Base-by-base conservation (phyloP, 2,797 vertebrate genomes). In the Micromesistius poutassou region DNA sequence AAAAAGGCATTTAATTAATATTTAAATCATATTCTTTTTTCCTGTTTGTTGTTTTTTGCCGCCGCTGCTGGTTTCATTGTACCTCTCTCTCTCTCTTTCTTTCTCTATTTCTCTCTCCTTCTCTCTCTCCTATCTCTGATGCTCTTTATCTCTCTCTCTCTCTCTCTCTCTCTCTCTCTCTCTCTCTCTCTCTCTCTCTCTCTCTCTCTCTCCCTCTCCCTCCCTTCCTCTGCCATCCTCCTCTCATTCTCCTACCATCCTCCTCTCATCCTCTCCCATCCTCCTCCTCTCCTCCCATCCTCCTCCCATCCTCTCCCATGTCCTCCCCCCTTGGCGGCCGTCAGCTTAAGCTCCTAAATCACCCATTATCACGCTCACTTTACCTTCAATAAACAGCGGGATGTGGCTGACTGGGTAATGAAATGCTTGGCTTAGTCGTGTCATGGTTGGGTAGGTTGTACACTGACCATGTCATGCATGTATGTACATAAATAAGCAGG, bases 381-480 rank as follows among this genome's bases (percentile, higher is more conserved):
- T 89, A 84, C 89, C 76, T 14, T 90, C 86, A 88, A 89, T 88
- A 89, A 92, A 89, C 83, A 81, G 83, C 71, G 77, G 22, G 77
- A 70, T 75, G 81, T 30, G 87, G 86, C 86, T 90, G 90, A 90
- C 94, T 94, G 93, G 92, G 89, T 88, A 84, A 75, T 86, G 85
- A 83, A 89, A 84, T 86, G 88, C 89, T 86, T 84, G 87, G 88
- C 88, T 91, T 88, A 3, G 46, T 50, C 14, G 16, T 50, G 46
- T 50, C 46, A 50, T 5, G 46, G 46, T 50, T 19, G 66, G 66
- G n/a, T 68, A 5, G 66, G n/a, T 28, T 12, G 66, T 30, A 12
- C 66, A 50, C 66, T 28, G 66, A 68, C 66, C 66, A 14, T 68
- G 66, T 68, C 66, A 68, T 25, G 25, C 46, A 50, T 50, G 14